Percentiles rank a stretch among this genome's conserved stretches.
phyloP scores from a whole-genome alignment of 2,113 vertebrate genomes.

The Stigmatopora argus region DNA sequence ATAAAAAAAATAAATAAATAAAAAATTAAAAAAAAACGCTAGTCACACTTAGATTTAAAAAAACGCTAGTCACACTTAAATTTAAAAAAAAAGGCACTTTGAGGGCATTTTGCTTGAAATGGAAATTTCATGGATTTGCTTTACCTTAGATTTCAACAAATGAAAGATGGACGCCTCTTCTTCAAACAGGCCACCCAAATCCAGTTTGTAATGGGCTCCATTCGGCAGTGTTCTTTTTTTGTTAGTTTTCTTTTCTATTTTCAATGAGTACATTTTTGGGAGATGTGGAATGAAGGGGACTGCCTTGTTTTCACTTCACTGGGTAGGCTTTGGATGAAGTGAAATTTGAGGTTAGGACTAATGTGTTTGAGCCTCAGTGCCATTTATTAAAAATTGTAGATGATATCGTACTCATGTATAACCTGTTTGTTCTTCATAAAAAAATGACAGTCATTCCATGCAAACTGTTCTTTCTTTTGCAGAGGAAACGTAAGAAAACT shows the following conservation, averaged over 20 bases:
- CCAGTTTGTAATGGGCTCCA: slow-evolving; percentile 6
- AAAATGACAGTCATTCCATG: slow-evolving; percentile 64
- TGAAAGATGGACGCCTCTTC: slow-evolving; percentile 8
- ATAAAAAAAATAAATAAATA: too few species aligned
- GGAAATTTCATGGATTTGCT: slow-evolving; percentile 19
- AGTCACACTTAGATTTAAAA: too few species aligned
- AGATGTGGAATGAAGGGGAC: background rate
- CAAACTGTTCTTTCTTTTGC: slow-evolving; percentile 74
- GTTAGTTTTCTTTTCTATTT: too few species aligned
- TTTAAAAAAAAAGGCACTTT: background rate
- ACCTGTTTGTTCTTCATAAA: slow-evolving; percentile 54
- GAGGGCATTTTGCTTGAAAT: slow-evolving; percentile 19
- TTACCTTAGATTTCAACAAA: slow-evolving; percentile 15
- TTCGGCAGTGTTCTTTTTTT: background rate
- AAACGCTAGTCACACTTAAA: too few species aligned
- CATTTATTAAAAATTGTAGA: slow-evolving; percentile 39
- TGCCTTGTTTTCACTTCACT: background rate
- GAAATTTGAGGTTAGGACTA: background rate
- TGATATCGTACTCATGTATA: slow-evolving; percentile 32
- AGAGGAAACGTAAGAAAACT: slow-evolving; percentile 75
- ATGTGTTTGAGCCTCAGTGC: slow-evolving; percentile 28
- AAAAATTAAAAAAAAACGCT: too few species aligned
- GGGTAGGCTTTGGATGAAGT: background rate
- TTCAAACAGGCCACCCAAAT: slow-evolving; percentile 12
- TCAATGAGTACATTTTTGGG: background rate